Base-by-base conservation (phyloP, 2,797 vertebrate genomes). In the Melanotaenia nigrans region DNA sequence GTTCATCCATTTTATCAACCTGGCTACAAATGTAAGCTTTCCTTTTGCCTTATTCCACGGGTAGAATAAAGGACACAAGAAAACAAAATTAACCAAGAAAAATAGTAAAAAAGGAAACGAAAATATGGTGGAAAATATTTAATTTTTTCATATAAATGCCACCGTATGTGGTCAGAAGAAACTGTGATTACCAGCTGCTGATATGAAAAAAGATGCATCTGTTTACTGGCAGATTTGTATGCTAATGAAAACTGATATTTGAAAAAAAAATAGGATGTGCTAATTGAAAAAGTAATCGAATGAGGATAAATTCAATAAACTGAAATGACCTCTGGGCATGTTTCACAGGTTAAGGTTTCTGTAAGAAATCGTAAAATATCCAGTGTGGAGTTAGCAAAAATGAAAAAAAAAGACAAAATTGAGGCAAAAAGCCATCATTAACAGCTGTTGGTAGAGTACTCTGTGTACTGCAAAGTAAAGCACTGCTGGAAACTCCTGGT, bases 101-200 rank as follows among this genome's bases (percentile, higher is more conserved):
- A 40, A 4, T 3, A 18, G 14, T 1, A 18, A 42, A 42, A 18
- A 18, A n/a, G n/a, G 1, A 49, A 22, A n/a, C n/a, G 7, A n/a
- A 22, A 10, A 49, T 10, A 2, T 49, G 45, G 20, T 18, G 40
- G n/a, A 28, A 54, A 54, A 54, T 5, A 28, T 54, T 13, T 13
- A 16, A 30, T 30, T 55, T 25, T 55, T n/a, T 51, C 18, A 22
- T 51, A 22, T 22, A 51, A 51, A 51, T 51, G n/a, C n/a, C 3
- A 22, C n/a, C 8, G 10, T 51, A 51, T 22, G n/a, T 51, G 22
- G 47, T 51, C 47, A 51, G n/a, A 51, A 22, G n/a, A 51, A 51
- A 51, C 47, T 22, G 47, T 49, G 20, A 51, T 51, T 51, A 51
- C 47, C 47, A 49, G 45, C 45, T 49, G 47, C 47, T 49, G 47